Evolutionary conservation across 2,797 vertebrate genomes (phyloP).

Genomic region (Pseudochirops cupreus): DNA sequence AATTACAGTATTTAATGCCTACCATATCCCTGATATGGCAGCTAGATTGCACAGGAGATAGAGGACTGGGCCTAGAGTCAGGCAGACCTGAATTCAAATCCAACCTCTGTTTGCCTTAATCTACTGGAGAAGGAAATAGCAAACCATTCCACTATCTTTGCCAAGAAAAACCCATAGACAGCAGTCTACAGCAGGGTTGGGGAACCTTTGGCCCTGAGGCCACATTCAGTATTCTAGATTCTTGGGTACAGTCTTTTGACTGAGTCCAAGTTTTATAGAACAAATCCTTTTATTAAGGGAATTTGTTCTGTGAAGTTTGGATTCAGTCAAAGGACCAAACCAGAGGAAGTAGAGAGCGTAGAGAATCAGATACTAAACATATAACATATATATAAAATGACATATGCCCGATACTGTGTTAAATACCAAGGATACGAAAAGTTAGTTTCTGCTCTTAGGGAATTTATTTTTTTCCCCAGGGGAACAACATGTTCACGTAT

Average conservation of each 20-base stretch:
- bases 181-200: background rate
- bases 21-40: background rate
- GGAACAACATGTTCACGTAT: background rate
- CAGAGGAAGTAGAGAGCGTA: too few relatives aligned
- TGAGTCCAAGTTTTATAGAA: too few relatives aligned
- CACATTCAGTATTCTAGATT: too few relatives aligned
- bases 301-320: too few relatives aligned
- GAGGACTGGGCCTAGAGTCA: background rate
- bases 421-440: background rate
- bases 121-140: background rate
- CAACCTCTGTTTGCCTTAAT: background rate
- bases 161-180: background rate
- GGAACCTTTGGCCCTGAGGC: too few relatives aligned
- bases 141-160: background rate
- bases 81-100: background rate
- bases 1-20: background rate
- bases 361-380: background rate
- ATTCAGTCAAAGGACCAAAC: too few relatives aligned
- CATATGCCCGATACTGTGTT: background rate
- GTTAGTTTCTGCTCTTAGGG: background rate
- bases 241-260: too few relatives aligned
- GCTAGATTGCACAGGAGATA: background rate
- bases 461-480: background rate
- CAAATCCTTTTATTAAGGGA: too few relatives aligned
- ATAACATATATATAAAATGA: background rate